A percentile compares a stretch with the other conserved stretches of the same genome.
phyloP scores from a whole-genome alignment of 2,888 invertebrate genomes.

The Hirtodrosophila alboralis region DNA sequence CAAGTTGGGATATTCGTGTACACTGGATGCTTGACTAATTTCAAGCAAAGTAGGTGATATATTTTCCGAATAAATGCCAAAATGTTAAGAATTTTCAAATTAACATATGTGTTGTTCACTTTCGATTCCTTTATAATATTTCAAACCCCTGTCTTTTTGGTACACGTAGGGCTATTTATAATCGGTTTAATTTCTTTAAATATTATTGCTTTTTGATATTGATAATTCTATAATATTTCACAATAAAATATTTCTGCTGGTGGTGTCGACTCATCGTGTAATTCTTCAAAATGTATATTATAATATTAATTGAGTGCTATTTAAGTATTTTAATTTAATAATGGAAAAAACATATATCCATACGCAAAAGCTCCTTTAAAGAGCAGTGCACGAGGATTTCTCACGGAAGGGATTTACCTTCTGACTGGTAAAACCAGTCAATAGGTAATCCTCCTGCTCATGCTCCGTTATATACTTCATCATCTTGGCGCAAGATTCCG shows the following conservation, averaged over 20 bases:
- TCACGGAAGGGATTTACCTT: slow-evolving; percentile 98
- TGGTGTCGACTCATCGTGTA: slow-evolving; percentile 36
- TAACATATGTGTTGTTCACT: slow-evolving; percentile 14
- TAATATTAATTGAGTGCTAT: slow-evolving; percentile 33
- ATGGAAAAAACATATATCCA: slow-evolving; percentile 14
- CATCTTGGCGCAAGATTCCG: slow-evolving; percentile 96
- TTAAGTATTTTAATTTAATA: slow-evolving; percentile 40
- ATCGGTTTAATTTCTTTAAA: neutral
- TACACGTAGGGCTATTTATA: slow-evolving; percentile 25
- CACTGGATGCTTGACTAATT: slow-evolving; percentile 38
- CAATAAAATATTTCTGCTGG: slow-evolving; percentile 23
- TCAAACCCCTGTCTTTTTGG: slow-evolving; percentile 25
- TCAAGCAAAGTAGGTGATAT: slow-evolving; percentile 45
- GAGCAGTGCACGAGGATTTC: slow-evolving; percentile 94
- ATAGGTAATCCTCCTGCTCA: slow-evolving; percentile 96
- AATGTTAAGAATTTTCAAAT: slow-evolving; percentile 26
- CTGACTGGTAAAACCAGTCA: slow-evolving; percentile 97
- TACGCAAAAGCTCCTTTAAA: slow-evolving; percentile 86
- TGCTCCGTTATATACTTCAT: slow-evolving; percentile 96
- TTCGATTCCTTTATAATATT: slow-evolving; percentile 7
- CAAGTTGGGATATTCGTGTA: slow-evolving; percentile 77
- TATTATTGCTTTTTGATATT: slow-evolving; percentile 47
- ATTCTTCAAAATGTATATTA: slow-evolving; percentile 23
- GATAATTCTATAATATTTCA: slow-evolving; percentile 18
- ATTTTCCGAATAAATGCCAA: slow-evolving; percentile 65